A percentile compares a stretch with the other conserved stretches of the same genome.
Conservation (phyloP, 1,140 invertebrate genomes). For the Drosophila bocki region DNA sequence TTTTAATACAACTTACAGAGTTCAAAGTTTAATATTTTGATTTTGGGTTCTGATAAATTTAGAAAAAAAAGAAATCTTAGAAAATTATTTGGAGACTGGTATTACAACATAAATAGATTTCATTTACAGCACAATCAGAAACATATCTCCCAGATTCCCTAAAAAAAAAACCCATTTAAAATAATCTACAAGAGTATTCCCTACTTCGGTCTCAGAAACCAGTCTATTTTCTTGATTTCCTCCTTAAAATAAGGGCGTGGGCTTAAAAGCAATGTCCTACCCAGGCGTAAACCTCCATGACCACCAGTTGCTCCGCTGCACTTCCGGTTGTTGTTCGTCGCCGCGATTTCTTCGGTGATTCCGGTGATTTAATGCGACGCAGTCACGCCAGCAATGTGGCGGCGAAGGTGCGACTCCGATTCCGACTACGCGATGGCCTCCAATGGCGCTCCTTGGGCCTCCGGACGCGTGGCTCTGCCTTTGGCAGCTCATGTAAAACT, state of each 20-base stretch:
- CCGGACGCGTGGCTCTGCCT: slow-evolving; percentile 37
- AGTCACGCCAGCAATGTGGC: slow-evolving; percentile 67
- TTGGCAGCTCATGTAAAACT: slow-evolving; percentile 75
- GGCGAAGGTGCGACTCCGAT: slow-evolving; percentile 1
- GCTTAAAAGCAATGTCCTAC: slow-evolving; percentile 45
- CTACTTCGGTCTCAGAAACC: background rate
- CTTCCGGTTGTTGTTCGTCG: slow-evolving; percentile 75
- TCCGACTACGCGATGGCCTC: slow-evolving; percentile 11
- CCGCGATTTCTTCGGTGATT: slow-evolving; percentile 28
- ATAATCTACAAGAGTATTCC: background rate
- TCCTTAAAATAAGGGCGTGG: background rate
- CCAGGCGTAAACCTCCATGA: slow-evolving; percentile 69
- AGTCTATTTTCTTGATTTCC: no score
- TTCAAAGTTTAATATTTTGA: background rate
- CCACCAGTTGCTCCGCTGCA: slow-evolving; percentile 74
- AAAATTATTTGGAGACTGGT: background rate
- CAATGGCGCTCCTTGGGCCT: slow-evolving; percentile 23
- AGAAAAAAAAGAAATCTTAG: background rate
- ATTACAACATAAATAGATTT: background rate
- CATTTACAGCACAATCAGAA: background rate
- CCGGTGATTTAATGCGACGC: slow-evolving; percentile 76
- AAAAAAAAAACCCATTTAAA: background rate
- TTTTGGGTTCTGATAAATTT: background rate
- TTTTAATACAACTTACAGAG: background rate
- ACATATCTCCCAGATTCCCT: background rate